Base-by-base conservation (phyloP, 2,888 invertebrate species). In the Danaus chrysippus region DNA sequence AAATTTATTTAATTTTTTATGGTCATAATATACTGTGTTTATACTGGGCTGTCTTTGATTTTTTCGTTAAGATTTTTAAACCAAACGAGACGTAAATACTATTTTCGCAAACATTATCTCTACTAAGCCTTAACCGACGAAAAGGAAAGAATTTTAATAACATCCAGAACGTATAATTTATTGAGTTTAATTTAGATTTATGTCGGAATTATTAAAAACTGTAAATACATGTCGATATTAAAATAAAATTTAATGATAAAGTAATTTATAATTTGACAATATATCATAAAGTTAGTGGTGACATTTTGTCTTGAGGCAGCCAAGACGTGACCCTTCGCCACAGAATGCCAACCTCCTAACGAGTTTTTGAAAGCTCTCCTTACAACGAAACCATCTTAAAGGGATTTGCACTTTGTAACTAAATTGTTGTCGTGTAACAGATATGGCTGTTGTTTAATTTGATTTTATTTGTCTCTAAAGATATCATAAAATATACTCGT, bases 391-490 rank as follows among this genome's bases (percentile, higher is more conserved):
- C 81, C 81, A 84, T 87, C 87, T 86, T 87, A 85, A 83, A 87
- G 83, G 85, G 86, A 89, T 90, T 90, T 86, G 77, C 86, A 88
- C 87, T 87, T 87, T 85, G 82, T 82, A 82, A 87, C 81, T 84
- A 84, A 82, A 85, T 83, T 81, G 73, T 73, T 71, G 79, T 70
- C 63, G 64, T 60, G 66, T 63, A 68, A 69, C 64, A 58, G 67
- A 67, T 67, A 67, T 46, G 17, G 10, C 56, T 42, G 34, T 55
- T 42, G 23, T 58, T 65, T 42, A 55, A 43, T 58, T 54, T 34
- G 11, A 42, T 61, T 49, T 46, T n/a, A 43, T 42, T 13, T 10
- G n/a, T 58, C 17, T 42, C 12, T 34, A 46, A 46, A 23, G 8
- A 46, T 19, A 10, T 49, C 3, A 56, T 44, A 15, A 49, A 55